Base-by-base conservation (phyloP, 2,113 vertebrate genomes). In the Pangasianodon gigas region DNA sequence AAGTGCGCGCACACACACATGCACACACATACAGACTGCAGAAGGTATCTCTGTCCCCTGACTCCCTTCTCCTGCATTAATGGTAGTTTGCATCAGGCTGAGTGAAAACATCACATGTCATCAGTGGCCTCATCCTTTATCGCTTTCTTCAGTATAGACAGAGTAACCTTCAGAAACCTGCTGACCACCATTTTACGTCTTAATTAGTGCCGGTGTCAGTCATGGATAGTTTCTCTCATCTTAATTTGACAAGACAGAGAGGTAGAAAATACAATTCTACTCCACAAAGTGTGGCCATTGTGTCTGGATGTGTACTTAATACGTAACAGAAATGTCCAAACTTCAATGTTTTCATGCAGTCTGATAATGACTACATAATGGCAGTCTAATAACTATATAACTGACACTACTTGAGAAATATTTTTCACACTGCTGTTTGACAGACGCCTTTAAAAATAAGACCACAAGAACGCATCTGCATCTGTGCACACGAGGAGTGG, bases 121-220 rank as follows among this genome's bases (percentile, higher is more conserved):
- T 96, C 95, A 96, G 90, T 85, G 92, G 54, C 93, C 95, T 95
- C 93, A 95, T 95, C 94, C 92, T 94, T 96, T 95, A 95, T 95
- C 93, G 93, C 92, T 93, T 95, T 90, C 88, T 92, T 91, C 90
- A 89, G 88, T 94, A 93, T 89, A 95, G 94, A 94, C 94, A 93
- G 91, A 90, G 86, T 94, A 95, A 95, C 94, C 96, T 95, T 95
- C 94, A 96, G 91, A 96, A 95, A 95, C 95, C 95, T 94, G 90
- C 91, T 94, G 94, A 94, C 93, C 93, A 94, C 93, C 94, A 92
- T 95, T 95, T 93, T 95, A 93, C 92, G 87, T 95, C 95, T 96
- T 96, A 94, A 95, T 96, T 95, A 96, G 92, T 90, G 91, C 79
- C 88, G 82, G 93, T 94, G 93, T 95, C 93, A 94, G 90, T 87